Evolutionary conservation across 2,888 invertebrate species (phyloP).

Genomic region (Tenthredo scrophulariae): DNA sequence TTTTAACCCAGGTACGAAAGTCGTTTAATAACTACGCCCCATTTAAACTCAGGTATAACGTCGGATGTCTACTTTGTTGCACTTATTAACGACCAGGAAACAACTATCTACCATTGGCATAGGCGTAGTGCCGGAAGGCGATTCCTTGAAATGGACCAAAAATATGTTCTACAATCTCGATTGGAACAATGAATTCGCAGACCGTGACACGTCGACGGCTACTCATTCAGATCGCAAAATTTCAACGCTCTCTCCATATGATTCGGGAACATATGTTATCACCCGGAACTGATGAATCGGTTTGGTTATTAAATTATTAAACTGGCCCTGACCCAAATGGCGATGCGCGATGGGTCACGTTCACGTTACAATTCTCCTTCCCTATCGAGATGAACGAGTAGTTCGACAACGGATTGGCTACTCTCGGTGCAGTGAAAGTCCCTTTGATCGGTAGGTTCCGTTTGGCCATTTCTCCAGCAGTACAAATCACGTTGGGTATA

Average conservation of each 20-base stretch:
- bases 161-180: too few species aligned
- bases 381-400: not conserved
- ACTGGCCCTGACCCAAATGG: constrained; percentile 31
- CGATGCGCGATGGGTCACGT: constrained; percentile 35
- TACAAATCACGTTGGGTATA: not conserved
- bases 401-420: not conserved
- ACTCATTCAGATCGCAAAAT: not conserved
- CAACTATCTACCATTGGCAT: not conserved
- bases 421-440: constrained; percentile 14
- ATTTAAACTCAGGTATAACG: not conserved
- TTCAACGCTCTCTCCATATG: not conserved
- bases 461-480: not conserved
- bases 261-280: not conserved
- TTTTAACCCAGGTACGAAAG: not conserved
- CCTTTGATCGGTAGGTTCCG: not conserved
- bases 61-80: not conserved
- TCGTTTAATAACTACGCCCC: not conserved
- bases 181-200: too few species aligned
- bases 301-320: not conserved
- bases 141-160: not conserved
- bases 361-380: constrained; percentile 14
- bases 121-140: not conserved
- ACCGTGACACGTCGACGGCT: too few species aligned
- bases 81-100: not conserved
- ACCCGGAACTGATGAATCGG: not conserved